Percentiles rank a stretch among this genome's conserved stretches.
These are phyloP conservation scores for Rhinogobio ventralis DNA, from an alignment of 2,797 vertebrate genomes.

Conservation along the genomic window DNA sequence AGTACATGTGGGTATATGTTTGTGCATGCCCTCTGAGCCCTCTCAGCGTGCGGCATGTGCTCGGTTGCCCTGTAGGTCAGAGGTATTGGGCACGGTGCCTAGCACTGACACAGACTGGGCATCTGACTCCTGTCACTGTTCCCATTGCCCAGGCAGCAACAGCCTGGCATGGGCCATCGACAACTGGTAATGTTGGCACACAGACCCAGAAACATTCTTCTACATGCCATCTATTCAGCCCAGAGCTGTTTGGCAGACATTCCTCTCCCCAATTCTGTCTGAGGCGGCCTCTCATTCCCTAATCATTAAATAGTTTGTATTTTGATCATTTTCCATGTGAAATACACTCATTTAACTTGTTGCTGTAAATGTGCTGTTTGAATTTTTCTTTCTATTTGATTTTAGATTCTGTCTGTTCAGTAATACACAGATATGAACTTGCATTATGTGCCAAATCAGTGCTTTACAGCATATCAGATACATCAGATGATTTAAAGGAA, in stretches of 20 bases:
- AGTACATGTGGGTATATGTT: conserved; percentile 46
- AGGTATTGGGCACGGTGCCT: conserved; percentile 71
- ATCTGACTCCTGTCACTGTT: conserved; percentile 78
- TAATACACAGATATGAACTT: not conserved
- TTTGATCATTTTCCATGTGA: conserved; percentile 51
- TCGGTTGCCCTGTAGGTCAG: conserved; percentile 69
- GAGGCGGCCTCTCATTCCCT: conserved; percentile 71
- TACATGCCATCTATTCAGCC: conserved; percentile 78
- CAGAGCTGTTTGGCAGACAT: conserved; percentile 72
- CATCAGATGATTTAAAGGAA: not conserved
- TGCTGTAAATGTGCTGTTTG: conserved; percentile 5
- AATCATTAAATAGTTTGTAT: conserved; percentile 75
- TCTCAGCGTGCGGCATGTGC: conserved; percentile 65
- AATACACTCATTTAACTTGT: conserved; percentile 40
- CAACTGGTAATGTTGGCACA: conserved; percentile 79
- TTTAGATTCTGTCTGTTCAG: conserved; percentile 4
- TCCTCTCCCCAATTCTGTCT: conserved; percentile 69
- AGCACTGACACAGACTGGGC: conserved; percentile 75
- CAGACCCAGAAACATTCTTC: conserved; percentile 74
- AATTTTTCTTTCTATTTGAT: not conserved
- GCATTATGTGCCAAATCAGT: not conserved
- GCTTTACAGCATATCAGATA: not conserved
- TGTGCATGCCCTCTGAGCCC: conserved; percentile 47
- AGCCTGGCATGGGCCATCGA: conserved; percentile 72
- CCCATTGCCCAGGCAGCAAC: conserved; percentile 67